Base-by-base conservation (phyloP, 2,113 vertebrate species). In the Scatophagus argus region DNA sequence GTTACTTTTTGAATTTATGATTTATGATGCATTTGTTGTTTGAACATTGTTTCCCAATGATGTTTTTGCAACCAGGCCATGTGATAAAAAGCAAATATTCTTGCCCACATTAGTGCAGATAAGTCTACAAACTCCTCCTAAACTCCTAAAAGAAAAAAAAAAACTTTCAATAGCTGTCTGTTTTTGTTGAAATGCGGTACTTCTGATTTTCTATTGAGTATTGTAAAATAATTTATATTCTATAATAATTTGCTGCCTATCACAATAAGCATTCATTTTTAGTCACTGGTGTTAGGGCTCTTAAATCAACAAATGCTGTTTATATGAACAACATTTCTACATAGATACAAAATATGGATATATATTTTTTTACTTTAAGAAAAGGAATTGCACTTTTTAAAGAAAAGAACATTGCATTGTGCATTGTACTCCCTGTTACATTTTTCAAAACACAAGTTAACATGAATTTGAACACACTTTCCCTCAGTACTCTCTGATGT, bases 351-450 rank as follows among this genome's bases (percentile, higher is more conserved):
- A 93, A 93, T 92, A 94, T 90, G 89, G 77, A 94, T 91, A 94
- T 94, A 93, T 94, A 94, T 95, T 94, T 94, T 94, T 93, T 92
- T 93, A 94, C 91, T 94, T 88, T 88, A 93, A 92, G 78, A 95
- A 92, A 94, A 94, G 90, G 79, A 94, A 95, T 94, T 95, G 95
- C 95, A 95, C 95, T 95, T 95, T 95, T 92, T 89, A 89, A 90
- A 92, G 73, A 93, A 90, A 85, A 89, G 81, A 93, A 91, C 91
- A 87, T 90, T 91, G 92, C 93, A 87, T 88, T 92, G 91, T 93
- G 89, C 93, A 93, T 94, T 83, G 81, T 92, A 89, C 79, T 91
- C 91, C 92, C 93, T 91, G 81, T 88, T 82, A 86, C 86, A 85
- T 88, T 92, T 94, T 94, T 90, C 72, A 85, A 86, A 92, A 82